Base-by-base conservation (phyloP, 2,888 invertebrate genomes). In the Lasioglossum malachurum region DNA sequence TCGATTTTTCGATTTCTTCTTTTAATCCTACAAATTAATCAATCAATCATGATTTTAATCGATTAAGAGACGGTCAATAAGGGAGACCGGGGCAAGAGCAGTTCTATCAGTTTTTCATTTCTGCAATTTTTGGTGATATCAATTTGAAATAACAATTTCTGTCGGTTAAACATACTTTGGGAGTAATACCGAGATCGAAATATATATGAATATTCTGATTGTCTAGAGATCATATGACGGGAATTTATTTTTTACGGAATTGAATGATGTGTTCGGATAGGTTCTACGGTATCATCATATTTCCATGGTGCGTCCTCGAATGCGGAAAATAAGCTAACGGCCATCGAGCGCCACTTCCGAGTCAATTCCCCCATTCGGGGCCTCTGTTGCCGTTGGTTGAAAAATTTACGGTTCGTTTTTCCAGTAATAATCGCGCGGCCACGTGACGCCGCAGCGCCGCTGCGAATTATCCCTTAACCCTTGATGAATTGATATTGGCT, bases 381-480 rank as follows among this genome's bases (percentile, higher is more conserved):
- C 27, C 2, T 60, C 35, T 7, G 35, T 19, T 67, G 31, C 35
- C 1, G 31, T 44, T 53, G 27, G 1, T 46, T 46, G 71, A 41
- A 75, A 84, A 81, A 87, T 84, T 84, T 82, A 87, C 83, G 87
- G 81, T 76, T 77, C 81, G 79, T 75, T 83, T 79, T 73, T 72
- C 78, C 57, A 60, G 78, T 84, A 82, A 83, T 87, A 87, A 87
- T 87, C 86, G 67, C 35, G 38, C 60, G 80, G 60, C 73, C 83
- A 69, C 80, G 87, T 81, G 87, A 87, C 78, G 87, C 53, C 67
- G 80, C 83, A 80, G 74, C 60, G 75, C 64, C 72, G 75, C 35
- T 27, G 87, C 87, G 81, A 87, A 87, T 87, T 87, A 87, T 87
- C 80, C 76, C 80, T 80, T 86, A 86, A 81, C 87, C 82, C 87